Conservation (phyloP, 2,113 vertebrate species). For the Hippocampus abdominalis region DNA sequence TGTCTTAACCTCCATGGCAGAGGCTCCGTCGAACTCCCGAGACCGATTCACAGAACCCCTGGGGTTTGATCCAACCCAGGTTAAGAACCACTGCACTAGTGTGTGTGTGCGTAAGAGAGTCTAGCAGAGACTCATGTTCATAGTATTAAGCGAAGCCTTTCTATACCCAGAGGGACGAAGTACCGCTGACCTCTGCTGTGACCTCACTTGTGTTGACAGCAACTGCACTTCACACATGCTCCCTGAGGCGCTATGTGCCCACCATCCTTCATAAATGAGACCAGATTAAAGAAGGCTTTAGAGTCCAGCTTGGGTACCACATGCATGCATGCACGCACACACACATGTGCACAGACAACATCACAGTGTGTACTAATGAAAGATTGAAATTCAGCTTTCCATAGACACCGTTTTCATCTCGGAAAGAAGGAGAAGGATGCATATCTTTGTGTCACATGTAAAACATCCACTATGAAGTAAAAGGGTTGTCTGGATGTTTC, state of each 20-base stretch:
- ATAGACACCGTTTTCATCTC: slow-evolving; percentile 18
- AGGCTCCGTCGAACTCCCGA: no score
- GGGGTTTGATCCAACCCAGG: no score
- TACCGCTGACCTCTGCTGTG: slow-evolving; percentile 51
- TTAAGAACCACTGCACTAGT: not conserved
- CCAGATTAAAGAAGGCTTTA: slow-evolving; percentile 32
- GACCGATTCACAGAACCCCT: no score
- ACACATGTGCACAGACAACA: slow-evolving; percentile 12
- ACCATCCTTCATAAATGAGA: slow-evolving; percentile 48
- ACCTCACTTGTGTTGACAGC: slow-evolving; percentile 58
- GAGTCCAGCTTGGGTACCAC: slow-evolving; percentile 6
- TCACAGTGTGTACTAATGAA: slow-evolving; percentile 14
- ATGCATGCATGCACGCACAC: not conserved
- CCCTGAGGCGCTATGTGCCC: slow-evolving; percentile 46
- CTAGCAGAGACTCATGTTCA: slow-evolving; percentile 25
- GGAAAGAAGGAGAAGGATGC: slow-evolving; percentile 2
- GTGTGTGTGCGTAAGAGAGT: slow-evolving; percentile 6
- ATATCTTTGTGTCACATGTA: not conserved
- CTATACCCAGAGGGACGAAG: slow-evolving; percentile 26
- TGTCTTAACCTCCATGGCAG: no score
- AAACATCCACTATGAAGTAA: slow-evolving; percentile 13
- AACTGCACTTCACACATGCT: slow-evolving; percentile 51
- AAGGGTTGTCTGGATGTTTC: slow-evolving; percentile 8
- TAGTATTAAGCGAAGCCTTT: slow-evolving; percentile 33
- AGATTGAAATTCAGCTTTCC: slow-evolving; percentile 20